Evolutionary conservation across 2,888 invertebrate species (phyloP).

Genomic region (Teleiodes luculella): DNA sequence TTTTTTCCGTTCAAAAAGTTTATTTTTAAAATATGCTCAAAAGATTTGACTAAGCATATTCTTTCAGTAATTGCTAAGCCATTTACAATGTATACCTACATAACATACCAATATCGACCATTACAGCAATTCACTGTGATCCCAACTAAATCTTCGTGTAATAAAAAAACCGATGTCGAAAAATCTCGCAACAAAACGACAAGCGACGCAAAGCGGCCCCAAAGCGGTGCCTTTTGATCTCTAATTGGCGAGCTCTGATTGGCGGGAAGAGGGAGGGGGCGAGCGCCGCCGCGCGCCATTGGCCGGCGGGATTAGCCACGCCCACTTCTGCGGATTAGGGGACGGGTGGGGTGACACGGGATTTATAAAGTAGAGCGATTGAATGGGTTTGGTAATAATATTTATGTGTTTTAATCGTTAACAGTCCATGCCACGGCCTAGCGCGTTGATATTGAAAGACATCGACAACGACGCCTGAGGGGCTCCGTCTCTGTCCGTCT

Average conservation of each 20-base stretch:
- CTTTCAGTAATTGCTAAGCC: background rate
- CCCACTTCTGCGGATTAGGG: constrained; percentile 54
- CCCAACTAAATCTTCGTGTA: background rate
- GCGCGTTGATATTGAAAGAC: too few species aligned
- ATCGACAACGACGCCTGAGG: too few species aligned
- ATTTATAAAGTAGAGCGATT: constrained; percentile 26
- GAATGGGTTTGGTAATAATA: constrained; percentile 44
- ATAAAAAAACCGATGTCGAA: constrained; percentile 28
- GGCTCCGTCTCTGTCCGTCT: too few species aligned
- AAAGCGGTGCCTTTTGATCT: constrained; percentile 65
- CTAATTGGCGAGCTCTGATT: constrained; percentile 59
- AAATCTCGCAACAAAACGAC: constrained; percentile 36
- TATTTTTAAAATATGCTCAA: too few species aligned
- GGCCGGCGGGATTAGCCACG: constrained; percentile 37
- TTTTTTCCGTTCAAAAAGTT: too few species aligned
- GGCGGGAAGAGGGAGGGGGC: constrained; percentile 41
- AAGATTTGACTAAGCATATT: too few species aligned
- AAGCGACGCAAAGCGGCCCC: constrained; percentile 65
- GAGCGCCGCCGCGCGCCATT: constrained; percentile 42
- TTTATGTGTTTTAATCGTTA: too few species aligned
- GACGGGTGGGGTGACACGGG: constrained; percentile 35
- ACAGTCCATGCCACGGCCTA: too few species aligned
- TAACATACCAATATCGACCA: too few species aligned
- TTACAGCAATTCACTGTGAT: background rate
- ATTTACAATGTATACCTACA: background rate